phyloP scores from a whole-genome alignment of 2,797 vertebrate species.

The Brachyrhaphis roseni region DNA sequence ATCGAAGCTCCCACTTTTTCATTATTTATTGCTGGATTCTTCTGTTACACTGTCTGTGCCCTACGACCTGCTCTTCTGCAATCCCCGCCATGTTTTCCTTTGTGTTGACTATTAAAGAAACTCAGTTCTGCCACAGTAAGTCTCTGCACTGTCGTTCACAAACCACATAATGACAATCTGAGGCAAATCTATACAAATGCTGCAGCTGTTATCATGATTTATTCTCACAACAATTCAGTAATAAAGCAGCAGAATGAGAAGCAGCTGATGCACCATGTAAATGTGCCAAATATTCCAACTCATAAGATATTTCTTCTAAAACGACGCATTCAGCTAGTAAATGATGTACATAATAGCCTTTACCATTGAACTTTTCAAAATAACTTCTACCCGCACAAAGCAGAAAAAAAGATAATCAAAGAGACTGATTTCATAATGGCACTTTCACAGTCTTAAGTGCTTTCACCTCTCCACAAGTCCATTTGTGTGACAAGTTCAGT shows the following conservation, averaged over 20 bases:
- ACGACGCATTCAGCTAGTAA: not conserved
- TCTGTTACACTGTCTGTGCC: too few relatives aligned
- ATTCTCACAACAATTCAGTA: not conserved
- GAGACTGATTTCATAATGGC: constrained; percentile 35
- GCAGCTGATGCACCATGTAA: not conserved
- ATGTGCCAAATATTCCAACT: not conserved
- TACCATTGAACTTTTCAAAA: not conserved
- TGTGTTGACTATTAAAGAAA: not conserved
- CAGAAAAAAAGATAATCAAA: constrained; percentile 7
- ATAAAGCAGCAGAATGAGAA: not conserved
- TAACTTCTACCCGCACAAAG: not conserved
- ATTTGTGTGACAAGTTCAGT: constrained; percentile 33
- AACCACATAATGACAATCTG: not conserved
- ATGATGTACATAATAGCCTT: not conserved
- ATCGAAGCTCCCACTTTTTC: too few relatives aligned
- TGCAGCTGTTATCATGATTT: not conserved
- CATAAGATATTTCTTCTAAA: not conserved
- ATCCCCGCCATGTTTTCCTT: too few relatives aligned
- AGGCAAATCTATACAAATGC: not conserved
- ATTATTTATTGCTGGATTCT: too few relatives aligned
- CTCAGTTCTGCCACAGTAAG: not conserved
- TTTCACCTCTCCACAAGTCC: constrained; percentile 37
- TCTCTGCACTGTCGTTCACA: not conserved
- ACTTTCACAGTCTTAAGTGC: constrained; percentile 39
- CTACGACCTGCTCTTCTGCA: too few relatives aligned